phyloP scores from a whole-genome alignment of 1,140 invertebrate species.

The Drosophila equinoxialis region DNA sequence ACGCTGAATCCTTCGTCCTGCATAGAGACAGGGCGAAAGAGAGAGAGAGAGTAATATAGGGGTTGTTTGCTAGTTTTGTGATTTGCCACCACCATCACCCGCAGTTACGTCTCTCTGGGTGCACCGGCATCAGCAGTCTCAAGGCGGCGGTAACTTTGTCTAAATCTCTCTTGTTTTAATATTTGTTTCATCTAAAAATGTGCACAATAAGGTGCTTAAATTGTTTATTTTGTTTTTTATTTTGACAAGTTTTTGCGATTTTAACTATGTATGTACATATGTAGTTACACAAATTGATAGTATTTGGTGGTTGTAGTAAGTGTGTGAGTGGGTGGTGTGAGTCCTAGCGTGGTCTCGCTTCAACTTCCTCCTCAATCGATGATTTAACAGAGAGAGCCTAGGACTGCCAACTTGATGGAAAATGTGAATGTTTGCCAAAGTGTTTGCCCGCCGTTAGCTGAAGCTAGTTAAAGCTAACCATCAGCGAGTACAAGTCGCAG shows the following conservation, averaged over 20 bases:
- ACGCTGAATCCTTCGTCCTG: not conserved
- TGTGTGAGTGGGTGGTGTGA: not conserved
- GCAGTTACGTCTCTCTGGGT: not conserved
- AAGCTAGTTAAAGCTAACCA: constrained; percentile 8
- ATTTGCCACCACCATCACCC: constrained; percentile 16
- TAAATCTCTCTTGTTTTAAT: no score
- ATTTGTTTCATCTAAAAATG: not conserved
- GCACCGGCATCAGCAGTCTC: constrained; percentile 6
- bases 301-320: constrained; percentile 1
- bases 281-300: not conserved
- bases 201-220: not conserved
- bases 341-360: constrained; percentile 32
- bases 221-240: not conserved
- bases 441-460: constrained; percentile 2
- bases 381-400: constrained; percentile 55
- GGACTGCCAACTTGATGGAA: constrained; percentile 47
- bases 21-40: not conserved
- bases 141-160: not conserved
- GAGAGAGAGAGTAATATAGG: constrained; percentile 7
- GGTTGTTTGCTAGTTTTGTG: constrained; percentile 6
- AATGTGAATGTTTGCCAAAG: constrained; percentile 13
- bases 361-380: constrained; percentile 55
- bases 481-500: constrained; percentile 22
- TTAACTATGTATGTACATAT: not conserved
- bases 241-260: not conserved